phyloP scores from a whole-genome alignment of 2,888 invertebrate genomes.

The Zele albiditarsus region DNA sequence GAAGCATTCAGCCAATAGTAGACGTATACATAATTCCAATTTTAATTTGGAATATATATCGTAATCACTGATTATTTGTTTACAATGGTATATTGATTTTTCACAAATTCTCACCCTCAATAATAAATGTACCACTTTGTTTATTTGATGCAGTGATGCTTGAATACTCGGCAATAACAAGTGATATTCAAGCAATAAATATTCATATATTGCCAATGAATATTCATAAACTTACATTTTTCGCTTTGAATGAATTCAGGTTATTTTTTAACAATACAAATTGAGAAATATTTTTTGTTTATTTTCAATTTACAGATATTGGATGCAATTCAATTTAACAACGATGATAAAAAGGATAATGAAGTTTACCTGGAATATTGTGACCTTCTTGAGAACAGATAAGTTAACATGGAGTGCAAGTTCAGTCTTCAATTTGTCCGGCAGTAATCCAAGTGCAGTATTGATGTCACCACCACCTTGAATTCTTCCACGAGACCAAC shows the following conservation, averaged over 20 bases:
- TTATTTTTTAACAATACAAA: neutral
- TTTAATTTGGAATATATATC: neutral
- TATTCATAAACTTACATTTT: neutral
- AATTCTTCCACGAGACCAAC: conserved; percentile 96
- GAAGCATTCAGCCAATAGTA: neutral
- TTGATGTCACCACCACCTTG: conserved; percentile 98
- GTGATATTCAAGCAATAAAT: conserved; percentile 9
- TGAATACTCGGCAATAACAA: neutral
- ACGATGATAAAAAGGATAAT: neutral
- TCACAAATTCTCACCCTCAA: too few relatives aligned
- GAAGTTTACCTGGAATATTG: conserved; percentile 82
- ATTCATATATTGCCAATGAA: conserved; percentile 1
- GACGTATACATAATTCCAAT: neutral
- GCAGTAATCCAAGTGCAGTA: conserved; percentile 92
- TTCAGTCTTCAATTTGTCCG: conserved; percentile 97
- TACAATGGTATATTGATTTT: neutral
- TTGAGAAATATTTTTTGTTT: neutral
- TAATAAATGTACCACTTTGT: neutral
- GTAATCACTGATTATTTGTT: neutral
- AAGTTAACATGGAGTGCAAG: conserved; percentile 96
- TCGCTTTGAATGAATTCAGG: neutral
- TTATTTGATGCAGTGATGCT: neutral
- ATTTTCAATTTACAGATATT: neutral
- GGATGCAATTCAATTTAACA: too few relatives aligned
- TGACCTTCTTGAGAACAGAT: conserved; percentile 93